These are phyloP conservation scores for Gymnoscopelus microlampas DNA, from an alignment of 2,797 vertebrate species.

Conservation along the genomic window DNA sequence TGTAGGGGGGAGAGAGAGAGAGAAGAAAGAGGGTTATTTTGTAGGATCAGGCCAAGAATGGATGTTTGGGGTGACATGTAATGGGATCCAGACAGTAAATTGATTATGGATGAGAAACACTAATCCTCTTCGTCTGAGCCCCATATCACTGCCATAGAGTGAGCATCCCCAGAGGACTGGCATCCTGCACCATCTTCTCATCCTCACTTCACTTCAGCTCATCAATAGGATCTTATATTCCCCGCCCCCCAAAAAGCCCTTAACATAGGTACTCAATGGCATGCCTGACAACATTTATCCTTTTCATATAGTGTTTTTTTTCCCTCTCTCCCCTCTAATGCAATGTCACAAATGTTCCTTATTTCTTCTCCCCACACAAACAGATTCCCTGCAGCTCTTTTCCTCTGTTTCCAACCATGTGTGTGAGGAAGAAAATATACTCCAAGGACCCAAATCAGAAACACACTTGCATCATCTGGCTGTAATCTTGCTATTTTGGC, in stretches of 20 bases:
- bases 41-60: constrained; percentile 48
- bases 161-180: constrained; percentile 59
- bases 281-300: constrained; percentile 57
- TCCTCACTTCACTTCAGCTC: constrained; percentile 59
- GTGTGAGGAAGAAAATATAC: not conserved
- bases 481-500: constrained; percentile 33
- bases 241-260: constrained; percentile 31
- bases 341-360: constrained; percentile 49
- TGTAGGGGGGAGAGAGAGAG: constrained; percentile 7
- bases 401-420: constrained; percentile 2
- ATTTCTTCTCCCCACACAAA: constrained; percentile 3
- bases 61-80: constrained; percentile 65
- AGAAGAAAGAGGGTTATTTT: constrained; percentile 32
- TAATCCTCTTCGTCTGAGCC: constrained; percentile 71
- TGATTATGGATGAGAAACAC: constrained; percentile 77
- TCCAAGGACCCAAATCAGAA: constrained; percentile 5
- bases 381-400: not conserved
- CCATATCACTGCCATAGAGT: constrained; percentile 56
- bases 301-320: constrained; percentile 58
- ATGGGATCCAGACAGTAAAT: constrained; percentile 68
- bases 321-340: constrained; percentile 39
- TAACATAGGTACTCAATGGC: constrained; percentile 52
- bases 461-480: constrained; percentile 24
- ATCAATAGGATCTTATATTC: constrained; percentile 53
- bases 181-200: constrained; percentile 61